Percentiles rank a stretch among this genome's conserved stretches.
Conservation (phyloP, 2,113 vertebrate genomes). For the Budorcas taxicolor region DNA sequence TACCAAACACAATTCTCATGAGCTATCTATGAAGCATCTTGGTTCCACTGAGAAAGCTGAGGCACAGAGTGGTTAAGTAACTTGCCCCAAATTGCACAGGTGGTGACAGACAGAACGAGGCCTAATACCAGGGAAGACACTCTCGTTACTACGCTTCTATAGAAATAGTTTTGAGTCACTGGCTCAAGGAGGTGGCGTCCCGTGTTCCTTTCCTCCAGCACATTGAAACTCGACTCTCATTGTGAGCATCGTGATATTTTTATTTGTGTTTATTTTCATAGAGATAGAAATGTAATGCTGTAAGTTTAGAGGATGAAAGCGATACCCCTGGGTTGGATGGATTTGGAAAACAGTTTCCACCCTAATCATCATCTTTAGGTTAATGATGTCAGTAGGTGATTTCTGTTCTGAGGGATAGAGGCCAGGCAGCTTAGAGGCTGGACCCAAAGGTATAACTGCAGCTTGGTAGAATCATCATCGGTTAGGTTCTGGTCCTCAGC, state of each 20-base stretch:
- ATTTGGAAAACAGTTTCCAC: not conserved
- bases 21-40: not conserved
- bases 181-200: not conserved
- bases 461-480: not conserved
- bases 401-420: not conserved
- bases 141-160: accelerated
- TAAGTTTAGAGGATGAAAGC: not conserved
- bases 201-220: not conserved
- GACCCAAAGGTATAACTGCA: not conserved
- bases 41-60: not conserved
- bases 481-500: not conserved
- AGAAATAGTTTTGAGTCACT: not conserved
- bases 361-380: not conserved
- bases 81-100: not conserved
- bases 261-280: not conserved
- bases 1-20: accelerated
- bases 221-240: not conserved
- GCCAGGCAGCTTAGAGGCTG: not conserved
- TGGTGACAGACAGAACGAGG: not conserved
- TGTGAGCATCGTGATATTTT: not conserved
- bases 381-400: not conserved
- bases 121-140: not conserved
- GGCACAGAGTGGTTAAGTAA: not conserved
- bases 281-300: not conserved
- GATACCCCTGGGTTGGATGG: not conserved